These are phyloP conservation scores for Ochlodes sylvanus DNA, from an alignment of 2,888 invertebrate species.

Conservation along the genomic window DNA sequence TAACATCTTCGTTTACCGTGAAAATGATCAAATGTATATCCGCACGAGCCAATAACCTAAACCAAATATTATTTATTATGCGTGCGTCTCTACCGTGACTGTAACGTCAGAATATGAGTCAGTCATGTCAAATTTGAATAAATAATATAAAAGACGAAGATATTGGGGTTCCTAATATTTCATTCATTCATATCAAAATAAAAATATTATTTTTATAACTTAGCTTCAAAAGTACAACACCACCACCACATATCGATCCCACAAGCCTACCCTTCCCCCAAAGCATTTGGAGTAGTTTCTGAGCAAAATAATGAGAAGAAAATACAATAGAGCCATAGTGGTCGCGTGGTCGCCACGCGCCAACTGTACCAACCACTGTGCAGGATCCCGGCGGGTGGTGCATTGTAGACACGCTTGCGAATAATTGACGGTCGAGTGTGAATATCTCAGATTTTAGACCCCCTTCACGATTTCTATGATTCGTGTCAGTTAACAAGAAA, in stretches of 20 bases:
- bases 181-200: too few species aligned
- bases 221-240: too few species aligned
- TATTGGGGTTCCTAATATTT: too few species aligned
- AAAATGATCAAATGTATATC: too few species aligned
- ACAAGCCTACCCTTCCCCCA: neutral
- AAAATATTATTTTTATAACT: too few species aligned
- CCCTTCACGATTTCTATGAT: neutral
- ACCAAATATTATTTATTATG: too few species aligned
- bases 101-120: too few species aligned
- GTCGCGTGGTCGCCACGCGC: conserved; percentile 63
- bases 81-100: too few species aligned
- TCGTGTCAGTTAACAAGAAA: neutral
- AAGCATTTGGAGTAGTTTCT: conserved; percentile 24
- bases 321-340: conserved; percentile 64
- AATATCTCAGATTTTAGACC: conserved; percentile 11
- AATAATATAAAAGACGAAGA: too few species aligned
- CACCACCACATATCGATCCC: neutral
- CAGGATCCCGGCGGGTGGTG: conserved; percentile 55
- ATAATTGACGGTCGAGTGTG: conserved; percentile 56
- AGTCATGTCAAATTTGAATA: too few species aligned
- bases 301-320: conserved; percentile 61
- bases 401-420: conserved; percentile 56
- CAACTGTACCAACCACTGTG: conserved; percentile 65
- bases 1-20: too few species aligned
- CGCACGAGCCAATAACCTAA: too few species aligned